These are phyloP conservation scores for Diplodus puntazzo DNA, from an alignment of 2,797 vertebrate genomes.

Conservation along the genomic window DNA sequence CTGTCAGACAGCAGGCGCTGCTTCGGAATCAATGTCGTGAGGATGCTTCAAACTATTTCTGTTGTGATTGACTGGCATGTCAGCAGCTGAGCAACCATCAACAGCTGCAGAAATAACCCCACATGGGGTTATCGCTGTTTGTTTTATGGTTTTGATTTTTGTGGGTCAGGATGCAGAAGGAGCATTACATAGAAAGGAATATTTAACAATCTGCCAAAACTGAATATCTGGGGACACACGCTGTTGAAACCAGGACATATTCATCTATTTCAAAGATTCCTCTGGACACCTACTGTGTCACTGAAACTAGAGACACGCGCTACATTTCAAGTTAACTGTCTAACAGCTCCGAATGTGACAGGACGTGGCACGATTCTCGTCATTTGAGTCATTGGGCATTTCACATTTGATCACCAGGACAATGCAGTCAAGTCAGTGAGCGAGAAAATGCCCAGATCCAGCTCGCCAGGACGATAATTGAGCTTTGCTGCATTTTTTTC, in stretches of 20 bases:
- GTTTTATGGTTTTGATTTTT: conserved; percentile 80
- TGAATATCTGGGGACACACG: conserved; percentile 69
- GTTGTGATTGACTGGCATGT: conserved; percentile 77
- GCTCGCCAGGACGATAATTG: conserved; percentile 28
- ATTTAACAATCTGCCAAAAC: conserved; percentile 82
- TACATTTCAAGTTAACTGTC: conserved; percentile 68
- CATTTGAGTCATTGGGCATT: conserved; percentile 44
- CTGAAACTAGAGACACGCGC: conserved; percentile 63
- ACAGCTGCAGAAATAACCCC: conserved; percentile 77
- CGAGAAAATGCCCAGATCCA: conserved; percentile 29
- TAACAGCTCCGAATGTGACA: conserved; percentile 57
- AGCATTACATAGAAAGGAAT: conserved; percentile 80
- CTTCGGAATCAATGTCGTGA: conserved; percentile 63
- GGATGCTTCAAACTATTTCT: conserved; percentile 72
- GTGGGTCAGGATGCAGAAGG: conserved; percentile 81
- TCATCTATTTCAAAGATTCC: conserved; percentile 79
- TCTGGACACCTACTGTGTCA: conserved; percentile 78
- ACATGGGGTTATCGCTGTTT: conserved; percentile 78
- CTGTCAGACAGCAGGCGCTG: conserved; percentile 60
- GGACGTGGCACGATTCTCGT: conserved; percentile 49
- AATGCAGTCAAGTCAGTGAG: conserved; percentile 36
- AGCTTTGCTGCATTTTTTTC: conserved; percentile 25
- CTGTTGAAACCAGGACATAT: conserved; percentile 81
- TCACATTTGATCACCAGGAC: conserved; percentile 47
- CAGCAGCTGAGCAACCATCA: conserved; percentile 75